Evolutionary conservation across 1,140 invertebrate genomes (phyloP).

Genomic region (Cherax destructor): DNA sequence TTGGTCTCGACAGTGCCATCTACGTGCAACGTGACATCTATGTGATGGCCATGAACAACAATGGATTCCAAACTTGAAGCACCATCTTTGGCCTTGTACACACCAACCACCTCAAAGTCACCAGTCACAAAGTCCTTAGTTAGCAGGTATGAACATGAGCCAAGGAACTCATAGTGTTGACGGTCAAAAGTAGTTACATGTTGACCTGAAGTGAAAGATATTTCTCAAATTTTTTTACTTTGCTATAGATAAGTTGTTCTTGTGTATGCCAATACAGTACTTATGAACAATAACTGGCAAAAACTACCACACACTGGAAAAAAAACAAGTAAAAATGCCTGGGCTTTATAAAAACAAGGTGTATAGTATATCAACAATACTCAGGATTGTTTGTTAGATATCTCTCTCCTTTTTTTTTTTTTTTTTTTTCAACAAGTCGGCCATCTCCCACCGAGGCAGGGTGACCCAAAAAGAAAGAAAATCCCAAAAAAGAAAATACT

Average conservation of each 20-base stretch:
- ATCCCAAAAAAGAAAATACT: too few species aligned
- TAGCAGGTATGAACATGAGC: constrained; percentile 52
- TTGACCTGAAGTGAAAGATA: constrained; percentile 26
- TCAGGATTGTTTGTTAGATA: too few species aligned
- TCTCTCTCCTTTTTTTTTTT: too few species aligned
- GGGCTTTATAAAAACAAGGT: too few species aligned
- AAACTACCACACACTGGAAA: too few species aligned
- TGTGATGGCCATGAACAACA: constrained; percentile 6
- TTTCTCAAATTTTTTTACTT: not conserved
- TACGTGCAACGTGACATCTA: constrained; percentile 36
- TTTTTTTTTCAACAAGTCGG: too few species aligned
- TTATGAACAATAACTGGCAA: too few species aligned
- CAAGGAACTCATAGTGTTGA: constrained; percentile 50
- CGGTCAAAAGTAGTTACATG: constrained; percentile 51
- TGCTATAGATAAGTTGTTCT: not conserved
- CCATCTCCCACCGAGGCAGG: too few species aligned
- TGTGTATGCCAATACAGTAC: too few species aligned
- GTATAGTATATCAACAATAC: too few species aligned
- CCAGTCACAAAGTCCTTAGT: constrained; percentile 49
- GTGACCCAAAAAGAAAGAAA: too few species aligned
- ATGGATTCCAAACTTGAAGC: constrained; percentile 28
- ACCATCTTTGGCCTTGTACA: constrained; percentile 38
- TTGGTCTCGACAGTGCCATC: constrained; percentile 7
- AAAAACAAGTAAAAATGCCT: too few species aligned
- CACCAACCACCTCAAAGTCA: constrained; percentile 49